Conservation (phyloP, 2,113 vertebrate species). For the Bambusicola thoracicus region DNA sequence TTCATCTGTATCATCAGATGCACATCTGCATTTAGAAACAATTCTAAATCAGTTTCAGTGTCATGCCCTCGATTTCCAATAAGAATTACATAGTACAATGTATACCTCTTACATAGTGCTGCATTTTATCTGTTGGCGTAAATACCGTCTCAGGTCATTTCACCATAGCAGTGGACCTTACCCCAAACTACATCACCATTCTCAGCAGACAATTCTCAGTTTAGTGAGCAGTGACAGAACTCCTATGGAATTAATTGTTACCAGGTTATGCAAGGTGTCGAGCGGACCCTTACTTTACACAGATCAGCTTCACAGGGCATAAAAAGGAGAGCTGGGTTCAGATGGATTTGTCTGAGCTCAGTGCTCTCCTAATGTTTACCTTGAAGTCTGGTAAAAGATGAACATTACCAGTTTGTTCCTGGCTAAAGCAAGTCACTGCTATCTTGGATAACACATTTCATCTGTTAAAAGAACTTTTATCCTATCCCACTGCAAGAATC, state of each 20-base stretch:
- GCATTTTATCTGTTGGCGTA: neutral
- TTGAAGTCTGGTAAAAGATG: neutral
- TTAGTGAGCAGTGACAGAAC: neutral
- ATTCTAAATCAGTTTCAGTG: neutral
- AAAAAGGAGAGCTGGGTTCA: neutral
- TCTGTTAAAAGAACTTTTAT: neutral
- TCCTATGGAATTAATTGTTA: neutral
- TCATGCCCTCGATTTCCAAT: neutral
- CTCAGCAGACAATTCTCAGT: neutral
- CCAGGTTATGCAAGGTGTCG: neutral
- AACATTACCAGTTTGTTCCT: neutral
- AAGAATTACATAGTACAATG: accelerated
- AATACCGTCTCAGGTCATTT: neutral
- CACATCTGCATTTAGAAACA: neutral
- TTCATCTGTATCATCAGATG: neutral
- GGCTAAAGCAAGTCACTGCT: neutral
- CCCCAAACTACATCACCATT: neutral
- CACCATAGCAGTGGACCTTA: neutral
- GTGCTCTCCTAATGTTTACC: neutral
- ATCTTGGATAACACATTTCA: neutral
- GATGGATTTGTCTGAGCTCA: neutral
- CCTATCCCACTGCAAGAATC: neutral
- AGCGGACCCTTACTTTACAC: neutral
- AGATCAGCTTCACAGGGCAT: neutral
- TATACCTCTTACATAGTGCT: neutral